A percentile compares a stretch with the other conserved stretches of the same genome.
Conservation (phyloP, 2,888 invertebrate species). For the Sturmia bella region DNA sequence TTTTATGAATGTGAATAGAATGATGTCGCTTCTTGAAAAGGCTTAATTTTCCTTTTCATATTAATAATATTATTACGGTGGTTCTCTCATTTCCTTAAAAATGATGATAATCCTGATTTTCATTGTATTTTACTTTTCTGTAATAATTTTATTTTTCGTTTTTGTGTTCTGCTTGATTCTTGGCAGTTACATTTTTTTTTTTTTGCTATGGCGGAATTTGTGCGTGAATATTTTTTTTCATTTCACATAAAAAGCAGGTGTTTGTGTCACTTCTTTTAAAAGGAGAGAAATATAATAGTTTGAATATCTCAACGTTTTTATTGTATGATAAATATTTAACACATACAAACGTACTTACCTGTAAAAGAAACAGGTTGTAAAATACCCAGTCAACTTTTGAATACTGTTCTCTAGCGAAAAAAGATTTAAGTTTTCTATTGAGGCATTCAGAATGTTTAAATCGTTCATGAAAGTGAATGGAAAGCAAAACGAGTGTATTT, state of each 20-base stretch:
- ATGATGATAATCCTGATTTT: no score
- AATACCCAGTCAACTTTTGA: no score
- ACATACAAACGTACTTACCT: not conserved
- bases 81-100: no score
- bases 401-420: no score
- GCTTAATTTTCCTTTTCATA: no score
- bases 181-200: not conserved
- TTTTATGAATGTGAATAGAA: no score
- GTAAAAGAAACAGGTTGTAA: not conserved
- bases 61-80: no score
- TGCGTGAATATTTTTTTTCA: not conserved
- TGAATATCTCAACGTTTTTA: conserved; percentile 7
- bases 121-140: not conserved
- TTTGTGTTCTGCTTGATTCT: conserved; percentile 3
- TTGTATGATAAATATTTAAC: not conserved
- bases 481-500: no score
- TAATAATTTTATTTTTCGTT: not conserved
- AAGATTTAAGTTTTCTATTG: no score
- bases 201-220: not conserved
- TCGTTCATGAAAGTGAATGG: no score
- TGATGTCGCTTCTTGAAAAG: no score
- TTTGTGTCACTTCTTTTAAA: conserved; percentile 28
- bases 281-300: conserved; percentile 29
- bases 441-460: no score
- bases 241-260: conserved; percentile 34